phyloP scores from a whole-genome alignment of 1,140 invertebrate genomes.

The Hyphantria cunea region DNA sequence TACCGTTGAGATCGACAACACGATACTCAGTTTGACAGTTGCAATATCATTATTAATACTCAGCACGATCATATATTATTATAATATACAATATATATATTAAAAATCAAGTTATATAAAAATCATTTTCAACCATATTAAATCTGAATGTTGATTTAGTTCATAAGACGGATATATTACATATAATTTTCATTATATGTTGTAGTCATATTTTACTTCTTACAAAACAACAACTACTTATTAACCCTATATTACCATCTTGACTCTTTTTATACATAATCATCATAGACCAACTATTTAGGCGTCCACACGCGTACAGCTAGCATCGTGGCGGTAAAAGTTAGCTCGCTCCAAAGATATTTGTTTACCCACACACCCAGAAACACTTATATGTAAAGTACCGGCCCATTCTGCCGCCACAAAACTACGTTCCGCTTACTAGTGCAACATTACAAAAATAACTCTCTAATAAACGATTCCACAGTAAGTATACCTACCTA shows the following conservation, averaged over 20 bases:
- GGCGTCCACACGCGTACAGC: conserved; percentile 35
- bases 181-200: conserved; percentile 76
- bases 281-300: conserved; percentile 50
- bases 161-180: conserved; percentile 81
- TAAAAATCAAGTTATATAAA: conserved; percentile 78
- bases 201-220: conserved; percentile 68
- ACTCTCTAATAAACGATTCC: conserved; percentile 45
- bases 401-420: not conserved
- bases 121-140: conserved; percentile 75
- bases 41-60: conserved; percentile 43
- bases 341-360: not conserved
- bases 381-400: too few species aligned
- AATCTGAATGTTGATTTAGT: conserved; percentile 65
- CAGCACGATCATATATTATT: conserved; percentile 50
- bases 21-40: conserved; percentile 39
- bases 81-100: conserved; percentile 75
- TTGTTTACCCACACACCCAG: not conserved
- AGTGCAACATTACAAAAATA: conserved; percentile 54
- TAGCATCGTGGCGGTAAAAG: conserved; percentile 16
- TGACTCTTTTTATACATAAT: conserved; percentile 34
- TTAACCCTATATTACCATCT: conserved; percentile 52
- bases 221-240: conserved; percentile 80
- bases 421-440: conserved; percentile 10
- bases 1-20: conserved; percentile 53
- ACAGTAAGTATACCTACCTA: conserved; percentile 36